Percentiles rank a stretch among this genome's conserved stretches.
These are phyloP conservation scores for Kryptopterus vitreolus DNA, from an alignment of 2,797 vertebrate species.

Conservation along the genomic window DNA sequence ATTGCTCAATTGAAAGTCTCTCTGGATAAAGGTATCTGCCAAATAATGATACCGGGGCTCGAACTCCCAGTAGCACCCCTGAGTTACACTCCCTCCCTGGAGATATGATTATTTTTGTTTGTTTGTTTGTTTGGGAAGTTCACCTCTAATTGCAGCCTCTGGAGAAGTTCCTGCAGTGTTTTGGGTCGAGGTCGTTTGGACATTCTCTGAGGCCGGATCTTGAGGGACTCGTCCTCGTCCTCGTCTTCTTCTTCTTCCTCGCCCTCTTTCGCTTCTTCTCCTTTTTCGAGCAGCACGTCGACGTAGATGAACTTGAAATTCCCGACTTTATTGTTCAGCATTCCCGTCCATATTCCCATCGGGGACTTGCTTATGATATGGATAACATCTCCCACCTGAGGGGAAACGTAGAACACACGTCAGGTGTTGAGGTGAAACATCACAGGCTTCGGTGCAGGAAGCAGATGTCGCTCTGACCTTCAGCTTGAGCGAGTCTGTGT, in stretches of 20 bases:
- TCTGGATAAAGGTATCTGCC: too few relatives aligned
- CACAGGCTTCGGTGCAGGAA: not conserved
- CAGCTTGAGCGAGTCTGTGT: slow-evolving; percentile 94
- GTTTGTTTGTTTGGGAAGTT: slow-evolving; percentile 36
- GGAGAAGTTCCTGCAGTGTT: slow-evolving; percentile 87
- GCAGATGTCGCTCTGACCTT: slow-evolving; percentile 75
- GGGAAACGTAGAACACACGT: slow-evolving; percentile 6
- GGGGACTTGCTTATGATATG: slow-evolving; percentile 93
- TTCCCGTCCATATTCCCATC: slow-evolving; percentile 97
- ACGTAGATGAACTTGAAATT: slow-evolving; percentile 99
- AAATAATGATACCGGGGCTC: too few relatives aligned
- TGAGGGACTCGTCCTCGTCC: slow-evolving; percentile 67
- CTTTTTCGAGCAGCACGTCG: slow-evolving; percentile 80
- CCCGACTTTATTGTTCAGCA: slow-evolving; percentile 92
- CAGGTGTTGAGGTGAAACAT: not conserved
- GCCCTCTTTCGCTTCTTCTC: slow-evolving; percentile 64
- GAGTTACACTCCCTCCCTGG: too few relatives aligned
- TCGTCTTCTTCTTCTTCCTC: slow-evolving; percentile 33
- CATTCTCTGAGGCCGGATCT: slow-evolving; percentile 75
- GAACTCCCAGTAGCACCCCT: too few relatives aligned
- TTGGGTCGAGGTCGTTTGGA: slow-evolving; percentile 78
- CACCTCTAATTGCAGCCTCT: slow-evolving; percentile 88
- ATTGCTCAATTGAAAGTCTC: too few relatives aligned
- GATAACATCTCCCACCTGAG: slow-evolving; percentile 92
- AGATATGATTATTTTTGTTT: too few relatives aligned